Percentiles rank a stretch among this genome's conserved stretches.
phyloP scores from a whole-genome alignment of 2,797 vertebrate species.

The Danio albolineatus region DNA sequence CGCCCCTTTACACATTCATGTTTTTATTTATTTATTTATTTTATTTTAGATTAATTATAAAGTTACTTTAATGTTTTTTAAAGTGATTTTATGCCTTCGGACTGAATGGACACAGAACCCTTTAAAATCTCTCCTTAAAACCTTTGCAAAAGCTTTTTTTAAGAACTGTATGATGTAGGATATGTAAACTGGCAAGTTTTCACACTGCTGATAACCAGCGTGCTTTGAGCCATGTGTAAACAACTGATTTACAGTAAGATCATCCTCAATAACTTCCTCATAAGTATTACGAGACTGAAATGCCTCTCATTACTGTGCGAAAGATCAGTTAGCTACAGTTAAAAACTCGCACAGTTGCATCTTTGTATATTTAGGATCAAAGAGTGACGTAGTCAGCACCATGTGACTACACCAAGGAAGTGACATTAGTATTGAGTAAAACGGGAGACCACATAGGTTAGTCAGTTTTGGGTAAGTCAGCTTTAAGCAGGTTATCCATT shows the following conservation, averaged over 20 bases:
- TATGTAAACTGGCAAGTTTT: background rate
- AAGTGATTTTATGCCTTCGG: too few relatives aligned
- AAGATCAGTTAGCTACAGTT: background rate
- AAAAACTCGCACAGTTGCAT: background rate
- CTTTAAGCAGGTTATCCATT: conserved; percentile 2
- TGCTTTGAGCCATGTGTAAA: background rate
- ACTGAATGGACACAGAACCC: too few relatives aligned
- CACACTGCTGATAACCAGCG: background rate
- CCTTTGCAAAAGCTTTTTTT: too few relatives aligned
- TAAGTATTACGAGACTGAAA: background rate
- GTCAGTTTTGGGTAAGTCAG: conserved; percentile 9
- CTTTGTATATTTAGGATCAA: background rate
- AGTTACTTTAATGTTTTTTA: too few relatives aligned
- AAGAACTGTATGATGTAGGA: too few relatives aligned
- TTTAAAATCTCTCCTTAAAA: too few relatives aligned
- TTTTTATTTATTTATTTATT: too few relatives aligned
- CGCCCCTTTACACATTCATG: too few relatives aligned
- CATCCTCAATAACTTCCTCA: background rate
- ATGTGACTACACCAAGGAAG: conserved; percentile 13
- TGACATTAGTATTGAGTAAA: conserved; percentile 1
- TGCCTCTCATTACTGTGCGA: background rate
- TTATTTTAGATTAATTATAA: too few relatives aligned
- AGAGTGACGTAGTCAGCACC: background rate
- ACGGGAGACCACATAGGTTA: background rate
- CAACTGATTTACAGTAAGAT: conserved; percentile 6